These are phyloP conservation scores for Chroicocephalus ridibundus DNA, from an alignment of 2,113 vertebrate species.

Conservation along the genomic window DNA sequence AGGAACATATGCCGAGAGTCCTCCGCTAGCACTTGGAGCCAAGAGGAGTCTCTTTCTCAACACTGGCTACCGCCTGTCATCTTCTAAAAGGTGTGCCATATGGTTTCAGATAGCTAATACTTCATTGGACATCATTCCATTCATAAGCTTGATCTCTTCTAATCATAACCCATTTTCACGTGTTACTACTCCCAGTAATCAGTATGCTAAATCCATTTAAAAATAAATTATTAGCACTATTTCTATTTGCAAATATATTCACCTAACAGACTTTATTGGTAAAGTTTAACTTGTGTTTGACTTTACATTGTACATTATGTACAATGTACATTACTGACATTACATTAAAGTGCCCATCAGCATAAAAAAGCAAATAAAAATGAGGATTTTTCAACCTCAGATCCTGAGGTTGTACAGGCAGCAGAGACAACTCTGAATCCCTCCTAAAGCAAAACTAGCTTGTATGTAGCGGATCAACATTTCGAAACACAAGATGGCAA, in stretches of 20 bases:
- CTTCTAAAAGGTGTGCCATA: constrained; percentile 7
- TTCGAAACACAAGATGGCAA: background rate
- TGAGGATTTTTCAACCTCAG: background rate
- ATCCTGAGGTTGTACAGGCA: background rate
- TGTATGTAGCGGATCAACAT: background rate
- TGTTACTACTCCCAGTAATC: background rate
- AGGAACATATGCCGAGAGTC: background rate
- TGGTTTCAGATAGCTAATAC: background rate
- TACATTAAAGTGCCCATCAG: background rate
- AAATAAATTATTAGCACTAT: background rate
- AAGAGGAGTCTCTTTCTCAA: constrained; percentile 6
- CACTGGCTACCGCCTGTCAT: background rate
- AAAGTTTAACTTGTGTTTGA: background rate
- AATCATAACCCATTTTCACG: background rate
- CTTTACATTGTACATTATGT: too few species aligned
- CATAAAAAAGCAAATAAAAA: background rate
- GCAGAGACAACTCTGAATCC: background rate
- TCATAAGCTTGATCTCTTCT: background rate
- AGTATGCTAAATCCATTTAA: background rate
- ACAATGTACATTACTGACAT: background rate
- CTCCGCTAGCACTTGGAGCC: background rate
- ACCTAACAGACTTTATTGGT: background rate
- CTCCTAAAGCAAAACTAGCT: background rate
- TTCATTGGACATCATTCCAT: background rate
- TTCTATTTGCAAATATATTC: background rate